Percentiles rank a stretch among this genome's conserved stretches.
phyloP scores from a whole-genome alignment of 2,113 vertebrate genomes.

The Chaetura pelagica region DNA sequence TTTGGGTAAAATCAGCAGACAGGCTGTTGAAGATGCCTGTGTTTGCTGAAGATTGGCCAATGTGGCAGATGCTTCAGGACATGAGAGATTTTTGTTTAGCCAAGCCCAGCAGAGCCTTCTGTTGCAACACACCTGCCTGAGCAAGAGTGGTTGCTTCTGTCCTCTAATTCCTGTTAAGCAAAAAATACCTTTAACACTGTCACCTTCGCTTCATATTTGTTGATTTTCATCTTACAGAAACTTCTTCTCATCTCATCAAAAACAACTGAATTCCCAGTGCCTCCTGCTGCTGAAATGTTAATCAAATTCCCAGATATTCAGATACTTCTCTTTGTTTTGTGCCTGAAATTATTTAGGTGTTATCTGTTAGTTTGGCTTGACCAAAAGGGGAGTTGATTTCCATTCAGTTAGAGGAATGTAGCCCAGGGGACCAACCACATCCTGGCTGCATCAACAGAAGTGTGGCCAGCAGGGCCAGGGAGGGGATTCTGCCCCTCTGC shows the following conservation, averaged over 20 bases:
- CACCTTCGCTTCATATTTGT: not conserved
- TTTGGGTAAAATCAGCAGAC: not conserved
- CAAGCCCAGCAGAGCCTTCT: slow-evolving; percentile 66
- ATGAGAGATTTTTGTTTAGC: slow-evolving; percentile 49
- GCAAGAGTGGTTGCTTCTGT: not conserved
- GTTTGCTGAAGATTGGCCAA: slow-evolving; percentile 49
- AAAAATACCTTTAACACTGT: not conserved
- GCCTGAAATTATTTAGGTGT: not conserved
- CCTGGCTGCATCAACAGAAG: no score
- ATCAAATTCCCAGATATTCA: not conserved
- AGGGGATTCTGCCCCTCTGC: no score
- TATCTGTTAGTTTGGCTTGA: not conserved
- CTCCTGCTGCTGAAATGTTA: not conserved
- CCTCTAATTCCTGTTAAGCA: not conserved
- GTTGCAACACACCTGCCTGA: slow-evolving; percentile 28
- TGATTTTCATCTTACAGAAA: not conserved
- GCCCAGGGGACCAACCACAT: no score
- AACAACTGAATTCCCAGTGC: not conserved
- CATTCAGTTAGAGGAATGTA: not conserved
- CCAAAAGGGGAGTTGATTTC: not conserved
- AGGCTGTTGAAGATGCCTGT: not conserved
- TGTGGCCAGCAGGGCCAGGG: no score
- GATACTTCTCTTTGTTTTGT: not conserved
- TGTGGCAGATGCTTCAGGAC: slow-evolving; percentile 19
- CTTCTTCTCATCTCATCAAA: not conserved